A percentile compares a stretch with the other conserved stretches of the same genome.
Conservation (phyloP, 2,888 invertebrate genomes). For the Drosophila dives region DNA sequence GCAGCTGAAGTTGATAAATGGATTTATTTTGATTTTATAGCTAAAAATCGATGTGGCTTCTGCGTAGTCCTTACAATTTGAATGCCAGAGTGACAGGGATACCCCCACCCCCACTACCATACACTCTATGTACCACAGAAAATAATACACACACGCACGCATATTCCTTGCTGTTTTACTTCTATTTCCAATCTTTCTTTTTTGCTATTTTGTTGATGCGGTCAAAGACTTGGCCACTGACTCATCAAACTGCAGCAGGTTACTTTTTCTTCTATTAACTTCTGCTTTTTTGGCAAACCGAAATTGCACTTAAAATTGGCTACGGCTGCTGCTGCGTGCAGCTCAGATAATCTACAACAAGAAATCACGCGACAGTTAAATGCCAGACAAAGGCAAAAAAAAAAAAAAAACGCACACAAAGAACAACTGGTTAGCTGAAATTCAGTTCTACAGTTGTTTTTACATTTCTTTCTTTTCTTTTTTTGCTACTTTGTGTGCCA, state of each 20-base stretch:
- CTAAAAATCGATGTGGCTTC: slow-evolving; percentile 68
- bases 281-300: slow-evolving; percentile 43
- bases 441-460: slow-evolving; percentile 1
- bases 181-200: slow-evolving; percentile 6
- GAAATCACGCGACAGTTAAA: slow-evolving; percentile 77
- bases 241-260: slow-evolving; percentile 59
- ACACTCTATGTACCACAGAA: not conserved
- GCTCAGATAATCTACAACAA: slow-evolving; percentile 70
- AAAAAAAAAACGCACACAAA: slow-evolving; percentile 45
- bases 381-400: slow-evolving; percentile 65
- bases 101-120: not conserved
- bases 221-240: slow-evolving; percentile 73
- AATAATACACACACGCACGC: slow-evolving; percentile 2
- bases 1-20: slow-evolving; percentile 78
- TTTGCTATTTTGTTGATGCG: slow-evolving; percentile 47
- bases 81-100: slow-evolving; percentile 44
- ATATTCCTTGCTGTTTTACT: slow-evolving; percentile 5
- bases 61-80: slow-evolving; percentile 35
- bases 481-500: slow-evolving; percentile 17
- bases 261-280: not conserved
- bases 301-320: slow-evolving; percentile 78
- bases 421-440: slow-evolving; percentile 48
- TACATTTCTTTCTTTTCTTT: not conserved
- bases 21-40: slow-evolving; percentile 78
- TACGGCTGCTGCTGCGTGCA: slow-evolving; percentile 29